phyloP scores from a whole-genome alignment of 2,888 invertebrate species.

The Ichneumon xanthorius region DNA sequence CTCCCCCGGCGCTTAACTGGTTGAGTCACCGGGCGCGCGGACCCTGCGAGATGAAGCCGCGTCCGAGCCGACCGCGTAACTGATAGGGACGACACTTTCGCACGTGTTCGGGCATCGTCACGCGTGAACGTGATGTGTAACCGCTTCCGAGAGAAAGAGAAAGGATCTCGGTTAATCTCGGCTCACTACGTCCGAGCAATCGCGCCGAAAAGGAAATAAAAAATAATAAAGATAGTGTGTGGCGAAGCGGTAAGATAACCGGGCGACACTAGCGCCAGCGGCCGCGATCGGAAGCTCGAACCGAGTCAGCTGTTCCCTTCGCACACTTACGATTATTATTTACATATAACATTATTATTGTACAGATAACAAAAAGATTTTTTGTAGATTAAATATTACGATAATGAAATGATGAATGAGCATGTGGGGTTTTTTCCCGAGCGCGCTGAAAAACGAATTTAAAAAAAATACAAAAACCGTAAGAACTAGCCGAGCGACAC shows the following conservation, averaged over 20 bases:
- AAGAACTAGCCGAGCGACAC: too few relatives aligned
- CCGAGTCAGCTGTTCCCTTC: too few relatives aligned
- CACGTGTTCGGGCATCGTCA: not conserved
- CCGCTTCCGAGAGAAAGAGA: conserved; percentile 3
- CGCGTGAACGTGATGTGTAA: not conserved
- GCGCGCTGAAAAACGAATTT: too few relatives aligned
- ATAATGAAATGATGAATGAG: too few relatives aligned
- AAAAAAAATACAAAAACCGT: too few relatives aligned
- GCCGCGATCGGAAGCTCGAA: too few relatives aligned
- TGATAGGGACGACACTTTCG: not conserved
- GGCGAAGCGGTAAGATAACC: not conserved
- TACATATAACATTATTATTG: not conserved
- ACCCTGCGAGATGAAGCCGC: not conserved
- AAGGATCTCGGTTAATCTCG: not conserved
- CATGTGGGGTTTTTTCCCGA: too few relatives aligned
- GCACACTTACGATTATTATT: too few relatives aligned
- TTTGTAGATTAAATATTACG: too few relatives aligned
- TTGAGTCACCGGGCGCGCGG: not conserved
- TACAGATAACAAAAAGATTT: not conserved
- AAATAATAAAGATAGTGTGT: not conserved
- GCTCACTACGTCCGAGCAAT: not conserved
- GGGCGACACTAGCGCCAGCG: not conserved
- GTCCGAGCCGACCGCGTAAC: too few relatives aligned
- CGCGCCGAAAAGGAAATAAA: not conserved
- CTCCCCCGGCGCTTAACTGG: conserved; percentile 9